These are phyloP conservation scores for Himalopsyche kuldschensis DNA, from an alignment of 2,888 invertebrate species.

Conservation along the genomic window DNA sequence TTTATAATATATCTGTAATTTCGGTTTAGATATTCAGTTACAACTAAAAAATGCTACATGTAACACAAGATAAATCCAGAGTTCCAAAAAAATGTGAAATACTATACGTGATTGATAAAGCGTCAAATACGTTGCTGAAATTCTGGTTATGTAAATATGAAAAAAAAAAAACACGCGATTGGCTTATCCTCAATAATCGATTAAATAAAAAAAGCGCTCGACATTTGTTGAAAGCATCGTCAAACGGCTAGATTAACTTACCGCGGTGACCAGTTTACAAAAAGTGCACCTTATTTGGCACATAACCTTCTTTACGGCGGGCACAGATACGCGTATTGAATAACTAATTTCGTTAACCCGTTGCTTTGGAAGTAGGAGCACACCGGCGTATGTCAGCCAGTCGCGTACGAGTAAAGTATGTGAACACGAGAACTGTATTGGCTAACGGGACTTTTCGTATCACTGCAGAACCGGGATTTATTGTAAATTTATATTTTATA, in stretches of 20 bases:
- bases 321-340: neutral
- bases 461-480: neutral
- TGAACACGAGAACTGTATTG: neutral
- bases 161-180: no score
- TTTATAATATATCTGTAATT: no score
- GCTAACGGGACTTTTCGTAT: neutral
- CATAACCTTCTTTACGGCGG: neutral
- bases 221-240: neutral
- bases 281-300: neutral
- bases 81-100: no score
- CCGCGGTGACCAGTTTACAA: neutral
- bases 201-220: no score
- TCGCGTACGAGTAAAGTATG: neutral
- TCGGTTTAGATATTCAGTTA: no score
- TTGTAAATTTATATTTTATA: neutral
- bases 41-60: no score
- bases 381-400: neutral
- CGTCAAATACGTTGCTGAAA: no score
- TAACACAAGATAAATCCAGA: no score
- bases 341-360: neutral
- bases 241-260: neutral
- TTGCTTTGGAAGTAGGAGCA: neutral
- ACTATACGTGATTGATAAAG: no score
- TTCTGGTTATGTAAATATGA: no score
- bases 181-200: no score